Percentiles rank a stretch among this genome's conserved stretches.
phyloP scores from a whole-genome alignment of 2,113 vertebrate genomes.

The Camelus dromedarius region DNA sequence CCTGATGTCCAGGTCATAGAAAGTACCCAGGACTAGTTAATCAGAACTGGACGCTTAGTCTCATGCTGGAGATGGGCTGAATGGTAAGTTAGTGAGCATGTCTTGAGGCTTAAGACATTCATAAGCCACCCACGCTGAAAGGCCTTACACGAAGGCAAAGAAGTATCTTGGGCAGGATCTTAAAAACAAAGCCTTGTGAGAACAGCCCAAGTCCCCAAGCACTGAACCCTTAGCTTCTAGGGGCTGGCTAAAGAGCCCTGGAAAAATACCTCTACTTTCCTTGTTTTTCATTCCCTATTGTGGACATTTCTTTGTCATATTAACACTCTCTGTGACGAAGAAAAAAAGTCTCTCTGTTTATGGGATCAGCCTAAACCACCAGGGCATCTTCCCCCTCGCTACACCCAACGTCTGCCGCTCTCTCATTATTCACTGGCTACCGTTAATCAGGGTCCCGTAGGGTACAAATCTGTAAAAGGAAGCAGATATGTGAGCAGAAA shows the following conservation, averaged over 20 bases:
- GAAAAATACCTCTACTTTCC: slow-evolving; percentile 23
- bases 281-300: not conserved
- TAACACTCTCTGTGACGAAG: slow-evolving; percentile 10
- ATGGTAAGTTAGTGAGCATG: not conserved
- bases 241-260: not conserved
- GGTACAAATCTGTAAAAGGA: slow-evolving; percentile 77
- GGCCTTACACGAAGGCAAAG: slow-evolving; percentile 10
- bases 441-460: slow-evolving; percentile 74
- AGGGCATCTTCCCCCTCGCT: not conserved
- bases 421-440: slow-evolving; percentile 74
- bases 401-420: slow-evolving; percentile 54
- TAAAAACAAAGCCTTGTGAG: not conserved
- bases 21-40: not conserved
- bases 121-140: not conserved
- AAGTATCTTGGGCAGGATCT: not conserved
- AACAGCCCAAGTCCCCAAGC: not conserved
- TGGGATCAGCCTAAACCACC: slow-evolving; percentile 57
- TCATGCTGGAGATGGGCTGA: not conserved
- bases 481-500: slow-evolving; percentile 77
- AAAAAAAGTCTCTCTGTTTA: slow-evolving; percentile 62
- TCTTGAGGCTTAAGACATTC: not conserved
- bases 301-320: slow-evolving; percentile 29
- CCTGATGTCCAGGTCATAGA: not conserved
- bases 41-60: not conserved
- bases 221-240: not conserved